These are phyloP conservation scores for Hemichromis elongatus DNA, from an alignment of 2,113 vertebrate species.

Conservation along the genomic window DNA sequence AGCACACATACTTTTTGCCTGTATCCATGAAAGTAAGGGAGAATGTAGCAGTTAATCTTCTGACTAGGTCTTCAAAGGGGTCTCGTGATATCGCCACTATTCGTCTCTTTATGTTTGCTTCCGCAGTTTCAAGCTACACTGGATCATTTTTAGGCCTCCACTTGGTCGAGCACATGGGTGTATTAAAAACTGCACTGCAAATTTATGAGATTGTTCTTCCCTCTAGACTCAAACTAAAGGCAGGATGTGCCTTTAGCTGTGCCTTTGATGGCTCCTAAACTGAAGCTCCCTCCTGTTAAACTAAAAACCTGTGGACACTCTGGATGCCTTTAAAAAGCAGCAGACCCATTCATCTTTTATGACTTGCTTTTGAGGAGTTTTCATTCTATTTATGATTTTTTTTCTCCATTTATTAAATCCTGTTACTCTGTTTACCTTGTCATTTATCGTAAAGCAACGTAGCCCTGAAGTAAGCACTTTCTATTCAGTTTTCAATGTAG, in stretches of 20 bases:
- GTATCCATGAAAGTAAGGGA: background rate
- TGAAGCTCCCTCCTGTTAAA: background rate
- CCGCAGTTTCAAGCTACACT: background rate
- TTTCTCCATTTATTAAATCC: background rate
- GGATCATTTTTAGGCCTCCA: background rate
- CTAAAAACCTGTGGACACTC: background rate
- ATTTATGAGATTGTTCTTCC: background rate
- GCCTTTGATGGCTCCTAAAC: background rate
- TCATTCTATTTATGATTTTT: background rate
- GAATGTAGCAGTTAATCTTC: background rate
- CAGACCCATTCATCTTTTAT: background rate
- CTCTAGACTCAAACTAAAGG: background rate
- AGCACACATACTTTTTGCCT: background rate
- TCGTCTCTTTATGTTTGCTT: background rate
- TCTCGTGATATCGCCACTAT: background rate
- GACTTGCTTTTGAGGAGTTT: background rate
- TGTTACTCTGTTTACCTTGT: background rate
- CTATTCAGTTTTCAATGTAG: background rate
- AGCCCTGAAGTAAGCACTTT: background rate
- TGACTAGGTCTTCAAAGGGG: background rate
- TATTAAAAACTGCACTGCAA: background rate
- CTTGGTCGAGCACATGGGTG: background rate
- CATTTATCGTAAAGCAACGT: background rate
- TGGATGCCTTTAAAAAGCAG: background rate
- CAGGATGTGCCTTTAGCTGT: background rate